These are phyloP conservation scores for Rhodeus uyekii DNA, from an alignment of 2,797 vertebrate genomes.

Conservation along the genomic window DNA sequence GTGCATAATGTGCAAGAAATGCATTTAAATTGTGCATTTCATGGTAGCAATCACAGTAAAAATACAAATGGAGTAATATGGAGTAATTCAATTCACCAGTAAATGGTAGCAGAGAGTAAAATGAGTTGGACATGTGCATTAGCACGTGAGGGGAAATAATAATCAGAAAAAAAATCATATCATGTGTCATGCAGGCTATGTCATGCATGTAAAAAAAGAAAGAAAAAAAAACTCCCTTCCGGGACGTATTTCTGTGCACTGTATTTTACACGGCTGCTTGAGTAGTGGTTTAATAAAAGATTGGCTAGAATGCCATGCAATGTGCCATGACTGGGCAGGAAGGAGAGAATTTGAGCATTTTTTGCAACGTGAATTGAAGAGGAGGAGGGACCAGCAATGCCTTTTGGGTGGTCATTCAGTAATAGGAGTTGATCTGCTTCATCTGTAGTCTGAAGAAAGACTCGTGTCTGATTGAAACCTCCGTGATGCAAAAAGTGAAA, in stretches of 20 bases:
- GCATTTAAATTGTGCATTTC: neutral
- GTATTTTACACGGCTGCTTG: neutral
- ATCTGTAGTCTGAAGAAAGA: constrained; percentile 11
- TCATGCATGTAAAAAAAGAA: neutral
- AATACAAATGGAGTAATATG: neutral
- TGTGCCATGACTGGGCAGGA: constrained; percentile 1
- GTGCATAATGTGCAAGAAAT: neutral
- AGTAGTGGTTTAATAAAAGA: neutral
- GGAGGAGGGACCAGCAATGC: constrained; percentile 37
- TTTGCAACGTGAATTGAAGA: constrained; percentile 14
- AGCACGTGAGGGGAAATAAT: constrained; percentile 49
- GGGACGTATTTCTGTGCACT: neutral
- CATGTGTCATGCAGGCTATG: neutral
- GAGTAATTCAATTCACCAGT: neutral
- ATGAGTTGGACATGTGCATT: constrained; percentile 30
- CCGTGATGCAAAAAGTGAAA: constrained; percentile 25
- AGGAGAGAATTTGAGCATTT: constrained; percentile 3
- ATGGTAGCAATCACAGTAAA: neutral
- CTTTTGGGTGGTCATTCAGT: constrained; percentile 41
- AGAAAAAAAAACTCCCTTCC: neutral
- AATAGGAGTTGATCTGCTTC: constrained; percentile 4
- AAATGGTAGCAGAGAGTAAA: neutral
- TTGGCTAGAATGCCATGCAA: constrained; percentile 12
- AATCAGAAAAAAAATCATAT: neutral
- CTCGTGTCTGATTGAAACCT: neutral